Evolutionary conservation across 2,797 vertebrate genomes (phyloP).

Genomic region (Pitangus sulphuratus): DNA sequence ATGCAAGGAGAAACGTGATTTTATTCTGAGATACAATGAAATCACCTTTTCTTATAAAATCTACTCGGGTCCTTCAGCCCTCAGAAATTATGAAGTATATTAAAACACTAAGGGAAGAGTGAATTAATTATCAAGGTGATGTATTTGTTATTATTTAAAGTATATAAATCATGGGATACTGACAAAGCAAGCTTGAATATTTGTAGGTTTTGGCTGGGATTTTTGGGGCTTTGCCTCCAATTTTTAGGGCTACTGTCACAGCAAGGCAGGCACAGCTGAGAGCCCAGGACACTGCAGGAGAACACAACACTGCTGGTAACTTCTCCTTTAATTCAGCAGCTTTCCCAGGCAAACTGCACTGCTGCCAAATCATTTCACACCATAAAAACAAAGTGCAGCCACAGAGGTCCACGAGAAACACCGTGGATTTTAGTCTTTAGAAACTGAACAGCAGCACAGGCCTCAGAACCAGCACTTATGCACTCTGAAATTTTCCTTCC

Average conservation of each 20-base stretch:
- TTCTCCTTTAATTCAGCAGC: neutral
- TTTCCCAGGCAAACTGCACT: neutral
- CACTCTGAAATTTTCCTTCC: neutral
- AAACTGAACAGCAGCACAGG: neutral
- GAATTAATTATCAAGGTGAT: neutral
- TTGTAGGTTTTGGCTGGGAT: neutral
- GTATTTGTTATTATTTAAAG: neutral
- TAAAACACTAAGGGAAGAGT: neutral
- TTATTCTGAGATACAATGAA: neutral
- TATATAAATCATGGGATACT: neutral
- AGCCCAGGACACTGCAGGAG: neutral
- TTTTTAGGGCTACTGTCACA: neutral
- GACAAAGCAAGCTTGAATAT: neutral
- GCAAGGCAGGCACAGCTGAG: neutral
- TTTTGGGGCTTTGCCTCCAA: neutral
- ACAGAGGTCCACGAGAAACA: neutral
- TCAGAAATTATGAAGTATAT: neutral
- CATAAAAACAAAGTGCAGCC: neutral
- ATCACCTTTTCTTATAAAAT: neutral
- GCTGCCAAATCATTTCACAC: neutral
- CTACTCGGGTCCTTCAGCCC: neutral
- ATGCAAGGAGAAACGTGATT: neutral
- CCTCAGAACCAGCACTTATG: neutral
- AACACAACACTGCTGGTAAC: neutral
- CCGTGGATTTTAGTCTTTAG: neutral